Evolutionary conservation across 2,797 vertebrate genomes (phyloP).

Genomic region (Limnodromus scolopaceus): DNA sequence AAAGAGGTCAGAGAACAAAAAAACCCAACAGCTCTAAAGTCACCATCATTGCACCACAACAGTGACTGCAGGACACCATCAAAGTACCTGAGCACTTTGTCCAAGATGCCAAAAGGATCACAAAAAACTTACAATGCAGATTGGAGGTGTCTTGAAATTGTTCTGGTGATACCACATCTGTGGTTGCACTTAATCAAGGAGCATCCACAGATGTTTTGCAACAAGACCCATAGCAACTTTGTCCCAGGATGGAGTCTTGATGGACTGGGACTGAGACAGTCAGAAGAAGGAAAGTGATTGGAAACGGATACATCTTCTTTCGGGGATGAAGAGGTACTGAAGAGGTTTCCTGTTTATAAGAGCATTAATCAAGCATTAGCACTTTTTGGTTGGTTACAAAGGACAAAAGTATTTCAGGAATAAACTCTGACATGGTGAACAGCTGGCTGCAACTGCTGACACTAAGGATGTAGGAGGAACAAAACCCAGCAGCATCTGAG

Average conservation of each 20-base stretch:
- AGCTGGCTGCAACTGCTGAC: constrained; percentile 35
- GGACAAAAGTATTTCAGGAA: neutral
- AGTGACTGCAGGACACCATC: neutral
- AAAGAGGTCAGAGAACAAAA: neutral
- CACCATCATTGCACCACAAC: neutral
- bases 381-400: neutral
- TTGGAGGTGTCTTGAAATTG: neutral
- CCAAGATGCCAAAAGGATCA: neutral
- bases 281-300: neutral
- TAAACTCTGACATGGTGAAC: neutral
- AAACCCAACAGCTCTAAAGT: neutral
- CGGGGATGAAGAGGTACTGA: neutral
- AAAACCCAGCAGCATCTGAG: neutral
- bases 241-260: neutral
- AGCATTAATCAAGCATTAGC: constrained; percentile 1
- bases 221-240: neutral
- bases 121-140: neutral
- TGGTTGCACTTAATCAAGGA: neutral
- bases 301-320: neutral
- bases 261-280: neutral
- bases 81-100: neutral
- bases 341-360: constrained; percentile 4
- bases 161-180: neutral
- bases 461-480: neutral
- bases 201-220: neutral